phyloP scores from a whole-genome alignment of 2,888 invertebrate genomes.

The Gerris lacustris region DNA sequence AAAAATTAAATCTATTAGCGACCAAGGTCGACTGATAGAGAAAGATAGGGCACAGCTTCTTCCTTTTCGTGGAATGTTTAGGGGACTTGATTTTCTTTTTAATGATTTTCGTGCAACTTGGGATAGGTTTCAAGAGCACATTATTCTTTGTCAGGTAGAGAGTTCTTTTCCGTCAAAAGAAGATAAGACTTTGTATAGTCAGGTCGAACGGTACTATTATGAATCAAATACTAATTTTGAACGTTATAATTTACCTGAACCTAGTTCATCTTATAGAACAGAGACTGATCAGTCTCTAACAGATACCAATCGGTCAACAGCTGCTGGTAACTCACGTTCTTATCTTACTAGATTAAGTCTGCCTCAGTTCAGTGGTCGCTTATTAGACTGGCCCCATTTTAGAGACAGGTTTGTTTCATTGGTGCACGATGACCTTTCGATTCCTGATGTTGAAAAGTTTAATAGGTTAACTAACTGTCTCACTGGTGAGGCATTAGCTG shows the following conservation, averaged over 20 bases:
- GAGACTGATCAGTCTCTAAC: background rate
- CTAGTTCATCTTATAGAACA: too few relatives aligned
- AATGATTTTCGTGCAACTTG: background rate
- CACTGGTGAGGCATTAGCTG: conserved; percentile 10
- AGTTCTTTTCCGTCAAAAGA: background rate
- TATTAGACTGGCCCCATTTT: conserved; percentile 17
- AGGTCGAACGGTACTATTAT: conserved; percentile 12
- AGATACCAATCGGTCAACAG: background rate
- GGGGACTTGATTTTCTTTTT: conserved; percentile 9
- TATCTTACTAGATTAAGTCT: conserved; percentile 14
- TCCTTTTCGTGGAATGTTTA: conserved; percentile 12
- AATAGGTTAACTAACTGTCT: conserved; percentile 13
- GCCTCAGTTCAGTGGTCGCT: conserved; percentile 16
- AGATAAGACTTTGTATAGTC: conserved; percentile 6
- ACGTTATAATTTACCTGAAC: too few relatives aligned
- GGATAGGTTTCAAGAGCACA: conserved; percentile 12
- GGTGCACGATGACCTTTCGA: conserved; percentile 13
- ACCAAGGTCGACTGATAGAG: conserved; percentile 5
- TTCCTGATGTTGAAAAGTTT: conserved; percentile 19
- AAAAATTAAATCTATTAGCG: conserved; percentile 8
- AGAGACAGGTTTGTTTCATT: conserved; percentile 18
- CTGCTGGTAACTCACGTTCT: background rate
- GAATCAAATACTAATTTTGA: conserved; percentile 4
- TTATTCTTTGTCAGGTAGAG: background rate
- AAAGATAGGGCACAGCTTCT: background rate